Conservation (phyloP, 2,113 vertebrate species). For the Ginglymostoma cirratum region DNA sequence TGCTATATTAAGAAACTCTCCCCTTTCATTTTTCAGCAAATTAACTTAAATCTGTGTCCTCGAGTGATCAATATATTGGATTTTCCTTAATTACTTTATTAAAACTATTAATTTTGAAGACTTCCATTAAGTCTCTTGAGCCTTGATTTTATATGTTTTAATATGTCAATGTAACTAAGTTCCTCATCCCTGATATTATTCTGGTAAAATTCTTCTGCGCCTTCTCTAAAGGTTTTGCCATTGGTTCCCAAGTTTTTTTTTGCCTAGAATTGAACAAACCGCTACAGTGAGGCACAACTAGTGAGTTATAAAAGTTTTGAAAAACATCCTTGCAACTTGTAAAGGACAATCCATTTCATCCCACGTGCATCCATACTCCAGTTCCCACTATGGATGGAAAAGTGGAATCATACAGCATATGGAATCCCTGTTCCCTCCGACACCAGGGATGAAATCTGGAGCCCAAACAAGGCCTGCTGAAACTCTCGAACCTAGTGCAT, state of each 20-base stretch:
- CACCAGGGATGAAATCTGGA: neutral
- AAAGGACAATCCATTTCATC: neutral
- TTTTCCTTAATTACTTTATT: neutral
- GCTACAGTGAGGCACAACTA: neutral
- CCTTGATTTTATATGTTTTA: neutral
- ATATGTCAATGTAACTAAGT: neutral
- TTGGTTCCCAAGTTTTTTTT: neutral
- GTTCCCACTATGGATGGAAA: neutral
- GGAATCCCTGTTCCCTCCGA: neutral
- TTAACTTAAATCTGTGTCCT: neutral
- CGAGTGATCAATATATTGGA: neutral
- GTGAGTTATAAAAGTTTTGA: neutral
- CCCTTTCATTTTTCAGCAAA: neutral
- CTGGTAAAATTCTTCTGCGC: neutral
- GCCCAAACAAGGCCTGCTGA: neutral
- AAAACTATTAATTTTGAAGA: no score
- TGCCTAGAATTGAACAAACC: neutral
- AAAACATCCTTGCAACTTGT: neutral
- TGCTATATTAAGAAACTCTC: neutral
- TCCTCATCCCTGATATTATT: neutral
- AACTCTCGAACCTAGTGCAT: neutral
- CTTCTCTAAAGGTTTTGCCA: neutral
- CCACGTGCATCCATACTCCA: neutral
- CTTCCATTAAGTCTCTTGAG: neutral
- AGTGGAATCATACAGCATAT: neutral